Evolutionary conservation across 1,140 invertebrate genomes (phyloP).

Genomic region (Nebria ingens): DNA sequence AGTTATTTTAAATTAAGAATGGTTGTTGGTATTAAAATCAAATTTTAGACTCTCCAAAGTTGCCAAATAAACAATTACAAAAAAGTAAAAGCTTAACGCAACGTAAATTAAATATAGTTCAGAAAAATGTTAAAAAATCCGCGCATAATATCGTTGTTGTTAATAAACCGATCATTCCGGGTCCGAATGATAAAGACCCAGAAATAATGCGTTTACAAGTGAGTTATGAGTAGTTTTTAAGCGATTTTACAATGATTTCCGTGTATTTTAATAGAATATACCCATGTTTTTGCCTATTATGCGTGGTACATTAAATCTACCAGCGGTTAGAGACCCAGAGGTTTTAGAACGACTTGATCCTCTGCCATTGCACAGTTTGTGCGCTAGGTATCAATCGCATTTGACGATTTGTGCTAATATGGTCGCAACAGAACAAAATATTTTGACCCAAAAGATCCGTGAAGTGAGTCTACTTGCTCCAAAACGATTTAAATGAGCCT

Average conservation of each 20-base stretch:
- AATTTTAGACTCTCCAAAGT: slow-evolving; percentile 60
- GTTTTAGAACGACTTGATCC: slow-evolving; percentile 67
- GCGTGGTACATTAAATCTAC: slow-evolving; percentile 74
- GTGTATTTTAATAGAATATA: slow-evolving; percentile 47
- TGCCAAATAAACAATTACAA: slow-evolving; percentile 44
- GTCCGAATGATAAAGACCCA: slow-evolving; percentile 62
- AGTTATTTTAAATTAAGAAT: slow-evolving; percentile 19
- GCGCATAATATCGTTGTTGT: slow-evolving; percentile 75
- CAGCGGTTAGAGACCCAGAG: slow-evolving; percentile 77
- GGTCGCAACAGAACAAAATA: slow-evolving; percentile 62
- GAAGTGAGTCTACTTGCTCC: slow-evolving; percentile 49
- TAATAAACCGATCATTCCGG: slow-evolving; percentile 53
- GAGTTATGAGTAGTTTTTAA: slow-evolving; percentile 12
- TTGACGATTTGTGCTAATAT: slow-evolving; percentile 56
- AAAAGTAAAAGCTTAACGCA: slow-evolving; percentile 22
- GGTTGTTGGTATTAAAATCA: neutral
- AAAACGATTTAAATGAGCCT: no score
- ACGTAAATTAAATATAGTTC: slow-evolving; percentile 20
- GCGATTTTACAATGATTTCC: neutral
- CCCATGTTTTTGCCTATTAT: slow-evolving; percentile 91
- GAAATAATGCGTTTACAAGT: slow-evolving; percentile 68
- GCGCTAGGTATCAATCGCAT: slow-evolving; percentile 67
- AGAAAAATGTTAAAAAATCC: slow-evolving; percentile 20
- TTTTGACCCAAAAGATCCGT: slow-evolving; percentile 56
- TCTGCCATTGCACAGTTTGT: slow-evolving; percentile 48